phyloP scores from a whole-genome alignment of 1,140 invertebrate genomes.

The Drosophila lacertosa region DNA sequence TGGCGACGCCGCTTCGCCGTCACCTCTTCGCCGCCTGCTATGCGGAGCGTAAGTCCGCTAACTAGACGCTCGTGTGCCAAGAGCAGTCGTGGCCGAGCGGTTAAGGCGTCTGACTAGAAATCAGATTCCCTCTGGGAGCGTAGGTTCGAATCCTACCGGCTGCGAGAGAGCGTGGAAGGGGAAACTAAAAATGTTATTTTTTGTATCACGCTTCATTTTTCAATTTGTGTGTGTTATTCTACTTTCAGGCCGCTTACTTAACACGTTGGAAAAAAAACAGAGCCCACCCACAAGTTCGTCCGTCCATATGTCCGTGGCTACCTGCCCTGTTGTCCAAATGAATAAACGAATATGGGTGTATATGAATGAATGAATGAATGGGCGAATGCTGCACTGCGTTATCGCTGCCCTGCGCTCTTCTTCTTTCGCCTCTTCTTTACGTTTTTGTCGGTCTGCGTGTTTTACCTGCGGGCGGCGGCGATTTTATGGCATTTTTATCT shows the following conservation, averaged over 20 bases:
- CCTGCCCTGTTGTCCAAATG: slow-evolving; percentile 58
- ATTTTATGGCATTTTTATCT: slow-evolving; percentile 72
- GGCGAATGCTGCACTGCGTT: slow-evolving; percentile 65
- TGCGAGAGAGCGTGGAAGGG: slow-evolving; percentile 84
- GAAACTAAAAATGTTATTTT: too few relatives aligned
- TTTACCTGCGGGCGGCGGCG: slow-evolving; percentile 64
- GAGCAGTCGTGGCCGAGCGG: slow-evolving; percentile 91
- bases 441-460: slow-evolving; percentile 58
- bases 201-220: too few relatives aligned
- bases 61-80: slow-evolving; percentile 44
- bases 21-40: slow-evolving; percentile 1
- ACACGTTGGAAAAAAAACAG: slow-evolving; percentile 48
- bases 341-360: slow-evolving; percentile 53
- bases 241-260: slow-evolving; percentile 43
- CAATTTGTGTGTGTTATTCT: slow-evolving; percentile 39
- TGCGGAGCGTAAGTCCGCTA: slow-evolving; percentile 55
- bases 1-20: slow-evolving; percentile 15
- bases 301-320: slow-evolving; percentile 36
- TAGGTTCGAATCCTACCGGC: slow-evolving; percentile 92
- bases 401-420: slow-evolving; percentile 34
- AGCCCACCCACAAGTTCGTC: slow-evolving; percentile 76
- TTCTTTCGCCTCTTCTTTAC: slow-evolving; percentile 9
- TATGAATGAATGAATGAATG: slow-evolving; percentile 68
- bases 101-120: slow-evolving; percentile 93
- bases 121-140: slow-evolving; percentile 92